Evolutionary conservation across 2,113 vertebrate genomes (phyloP).

Genomic region (Ammodytes dubius): DNA sequence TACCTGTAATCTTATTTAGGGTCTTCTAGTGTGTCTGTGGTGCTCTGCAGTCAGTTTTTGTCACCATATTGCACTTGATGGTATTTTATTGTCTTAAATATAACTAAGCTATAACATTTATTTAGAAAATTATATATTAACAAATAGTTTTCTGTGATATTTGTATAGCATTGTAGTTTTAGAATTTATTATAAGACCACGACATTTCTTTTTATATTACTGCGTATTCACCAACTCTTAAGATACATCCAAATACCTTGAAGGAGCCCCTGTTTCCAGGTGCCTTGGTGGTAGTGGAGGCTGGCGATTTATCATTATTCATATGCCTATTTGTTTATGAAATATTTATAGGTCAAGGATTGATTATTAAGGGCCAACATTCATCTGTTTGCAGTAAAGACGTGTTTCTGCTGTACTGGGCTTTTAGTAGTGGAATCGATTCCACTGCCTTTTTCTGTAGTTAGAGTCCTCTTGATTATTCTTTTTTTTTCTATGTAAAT

Average conservation of each 20-base stretch:
- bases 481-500: conserved; percentile 35
- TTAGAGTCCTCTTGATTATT: conserved; percentile 22
- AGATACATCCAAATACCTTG: conserved; percentile 43
- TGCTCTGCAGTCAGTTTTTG: conserved; percentile 53
- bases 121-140: conserved; percentile 38
- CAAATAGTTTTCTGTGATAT: conserved; percentile 57
- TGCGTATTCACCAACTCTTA: not conserved
- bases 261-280: conserved; percentile 55
- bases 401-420: conserved; percentile 32
- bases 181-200: conserved; percentile 29
- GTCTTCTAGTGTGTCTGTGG: conserved; percentile 53
- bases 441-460: conserved; percentile 35
- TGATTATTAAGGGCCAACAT: conserved; percentile 37
- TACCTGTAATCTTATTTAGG: conserved; percentile 33
- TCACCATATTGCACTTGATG: conserved; percentile 57
- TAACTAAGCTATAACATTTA: conserved; percentile 39
- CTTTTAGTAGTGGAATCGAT: conserved; percentile 34
- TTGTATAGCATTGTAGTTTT: conserved; percentile 47
- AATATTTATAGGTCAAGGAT: conserved; percentile 57
- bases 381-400: conserved; percentile 36
- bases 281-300: conserved; percentile 55
- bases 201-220: conserved; percentile 44
- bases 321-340: conserved; percentile 59
- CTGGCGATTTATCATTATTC: conserved; percentile 52
- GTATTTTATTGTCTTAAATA: conserved; percentile 58